phyloP scores from a whole-genome alignment of 2,113 vertebrate species.

The Orcinus orca region DNA sequence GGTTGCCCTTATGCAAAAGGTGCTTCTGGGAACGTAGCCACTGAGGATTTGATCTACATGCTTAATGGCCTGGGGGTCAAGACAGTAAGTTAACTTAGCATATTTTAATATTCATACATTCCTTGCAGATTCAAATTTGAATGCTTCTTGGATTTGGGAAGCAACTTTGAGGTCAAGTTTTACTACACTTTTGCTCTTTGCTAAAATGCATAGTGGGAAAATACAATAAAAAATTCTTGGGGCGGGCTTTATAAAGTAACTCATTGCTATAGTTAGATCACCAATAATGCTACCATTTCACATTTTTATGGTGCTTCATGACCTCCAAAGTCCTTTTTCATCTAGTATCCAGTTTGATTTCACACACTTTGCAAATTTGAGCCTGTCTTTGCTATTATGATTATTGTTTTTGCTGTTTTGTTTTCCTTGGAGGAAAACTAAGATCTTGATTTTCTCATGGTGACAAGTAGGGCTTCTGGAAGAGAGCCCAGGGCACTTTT shows the following conservation, averaged over 20 bases:
- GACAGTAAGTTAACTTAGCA: conserved; percentile 87
- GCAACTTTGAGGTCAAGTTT: conserved; percentile 51
- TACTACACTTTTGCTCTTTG: conserved; percentile 14
- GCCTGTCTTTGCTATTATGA: not conserved
- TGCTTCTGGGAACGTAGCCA: conserved; percentile 96
- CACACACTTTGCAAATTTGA: not conserved
- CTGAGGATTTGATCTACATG: conserved; percentile 96
- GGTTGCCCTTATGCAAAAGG: conserved; percentile 95
- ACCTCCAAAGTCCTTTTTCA: not conserved
- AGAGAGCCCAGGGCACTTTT: not conserved
- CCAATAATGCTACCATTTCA: not conserved
- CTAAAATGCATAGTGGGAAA: conserved; percentile 43
- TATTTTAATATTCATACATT: conserved; percentile 19
- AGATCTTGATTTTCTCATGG: not conserved
- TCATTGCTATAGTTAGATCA: not conserved
- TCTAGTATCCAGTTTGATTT: not conserved
- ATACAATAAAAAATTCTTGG: not conserved
- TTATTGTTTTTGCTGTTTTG: not conserved
- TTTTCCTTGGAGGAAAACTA: not conserved
- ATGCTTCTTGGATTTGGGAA: conserved; percentile 37
- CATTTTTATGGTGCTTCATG: not conserved
- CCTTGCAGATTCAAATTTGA: not conserved
- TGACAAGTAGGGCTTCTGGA: not conserved
- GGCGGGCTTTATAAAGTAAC: not conserved
- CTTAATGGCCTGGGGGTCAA: conserved; percentile 93